Evolutionary conservation across 23 tunicate species (phyloP).

Genomic region (Halocynthia aurantium): DNA sequence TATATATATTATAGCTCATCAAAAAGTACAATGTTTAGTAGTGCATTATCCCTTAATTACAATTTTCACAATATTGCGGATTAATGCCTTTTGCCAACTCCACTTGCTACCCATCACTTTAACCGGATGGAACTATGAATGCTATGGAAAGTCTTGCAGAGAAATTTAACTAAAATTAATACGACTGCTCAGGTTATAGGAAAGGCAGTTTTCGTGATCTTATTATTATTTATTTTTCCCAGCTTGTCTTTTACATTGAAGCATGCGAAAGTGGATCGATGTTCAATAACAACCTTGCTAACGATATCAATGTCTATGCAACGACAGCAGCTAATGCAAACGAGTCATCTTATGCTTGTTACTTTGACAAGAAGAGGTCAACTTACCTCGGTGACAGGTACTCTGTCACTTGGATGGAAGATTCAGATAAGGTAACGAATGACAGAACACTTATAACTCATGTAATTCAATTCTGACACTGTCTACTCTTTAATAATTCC

Average conservation of each 20-base stretch:
- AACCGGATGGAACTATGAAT: too few relatives aligned
- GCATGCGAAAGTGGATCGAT: constrained; percentile 93
- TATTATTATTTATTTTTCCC: constrained; percentile 6
- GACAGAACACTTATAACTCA: too few relatives aligned
- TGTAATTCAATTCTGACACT: too few relatives aligned
- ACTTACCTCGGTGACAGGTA: constrained; percentile 78
- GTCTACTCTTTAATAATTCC: too few relatives aligned
- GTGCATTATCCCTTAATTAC: too few relatives aligned
- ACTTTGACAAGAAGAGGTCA: constrained; percentile 43
- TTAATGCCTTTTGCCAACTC: too few relatives aligned
- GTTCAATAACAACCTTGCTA: constrained; percentile 34
- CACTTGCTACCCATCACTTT: too few relatives aligned
- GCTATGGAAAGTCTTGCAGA: too few relatives aligned
- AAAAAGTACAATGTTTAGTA: too few relatives aligned
- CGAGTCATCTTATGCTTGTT: constrained; percentile 81
- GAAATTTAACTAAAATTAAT: background rate
- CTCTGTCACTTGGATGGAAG: constrained; percentile 88
- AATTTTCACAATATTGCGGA: too few relatives aligned
- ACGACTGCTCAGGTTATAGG: background rate
- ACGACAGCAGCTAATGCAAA: constrained; percentile 75
- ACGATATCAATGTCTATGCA: constrained; percentile 72
- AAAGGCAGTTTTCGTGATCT: background rate
- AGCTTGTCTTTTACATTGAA: constrained; percentile 80
- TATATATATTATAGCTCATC: too few relatives aligned
- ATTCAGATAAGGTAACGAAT: constrained; percentile 53